Percentiles rank a stretch among this genome's conserved stretches.
phyloP scores from a whole-genome alignment of 2,797 vertebrate genomes.

The Pogonophryne albipinna region DNA sequence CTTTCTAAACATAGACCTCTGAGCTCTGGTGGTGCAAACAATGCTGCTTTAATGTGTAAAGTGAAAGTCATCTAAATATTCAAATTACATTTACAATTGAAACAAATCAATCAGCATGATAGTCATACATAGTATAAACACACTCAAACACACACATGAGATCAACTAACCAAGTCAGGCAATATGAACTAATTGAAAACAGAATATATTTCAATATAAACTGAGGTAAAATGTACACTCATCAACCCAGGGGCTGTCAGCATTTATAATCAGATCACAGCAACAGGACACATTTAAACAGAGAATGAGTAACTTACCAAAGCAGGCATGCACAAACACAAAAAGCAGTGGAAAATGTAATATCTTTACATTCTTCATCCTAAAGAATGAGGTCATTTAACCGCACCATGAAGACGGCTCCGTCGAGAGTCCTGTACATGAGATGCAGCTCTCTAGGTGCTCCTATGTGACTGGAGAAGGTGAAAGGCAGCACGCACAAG shows the following conservation, averaged over 20 bases:
- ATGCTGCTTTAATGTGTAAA: not conserved
- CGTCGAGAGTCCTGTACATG: slow-evolving; percentile 46
- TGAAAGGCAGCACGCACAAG: slow-evolving; percentile 85
- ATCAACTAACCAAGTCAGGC: slow-evolving; percentile 41
- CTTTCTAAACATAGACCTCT: slow-evolving; percentile 54
- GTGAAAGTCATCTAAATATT: not conserved
- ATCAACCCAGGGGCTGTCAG: not conserved
- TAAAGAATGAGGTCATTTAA: slow-evolving; percentile 70
- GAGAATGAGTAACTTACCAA: slow-evolving; percentile 87
- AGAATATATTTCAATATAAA: not conserved
- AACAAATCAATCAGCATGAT: not conserved
- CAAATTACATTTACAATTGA: not conserved
- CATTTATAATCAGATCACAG: slow-evolving; percentile 28
- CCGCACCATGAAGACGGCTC: slow-evolving; percentile 71
- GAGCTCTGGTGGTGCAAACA: slow-evolving; percentile 1
- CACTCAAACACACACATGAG: not conserved
- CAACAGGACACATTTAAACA: not conserved
- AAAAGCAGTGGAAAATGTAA: slow-evolving; percentile 81
- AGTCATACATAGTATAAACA: not conserved
- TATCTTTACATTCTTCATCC: slow-evolving; percentile 88
- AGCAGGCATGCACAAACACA: slow-evolving; percentile 84
- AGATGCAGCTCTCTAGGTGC: slow-evolving; percentile 77
- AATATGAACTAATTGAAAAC: slow-evolving; percentile 9
- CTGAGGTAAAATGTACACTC: not conserved
- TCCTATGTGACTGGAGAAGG: slow-evolving; percentile 69